Base-by-base conservation (phyloP, 2,113 vertebrate genomes). In the Pterocles burchelli region DNA sequence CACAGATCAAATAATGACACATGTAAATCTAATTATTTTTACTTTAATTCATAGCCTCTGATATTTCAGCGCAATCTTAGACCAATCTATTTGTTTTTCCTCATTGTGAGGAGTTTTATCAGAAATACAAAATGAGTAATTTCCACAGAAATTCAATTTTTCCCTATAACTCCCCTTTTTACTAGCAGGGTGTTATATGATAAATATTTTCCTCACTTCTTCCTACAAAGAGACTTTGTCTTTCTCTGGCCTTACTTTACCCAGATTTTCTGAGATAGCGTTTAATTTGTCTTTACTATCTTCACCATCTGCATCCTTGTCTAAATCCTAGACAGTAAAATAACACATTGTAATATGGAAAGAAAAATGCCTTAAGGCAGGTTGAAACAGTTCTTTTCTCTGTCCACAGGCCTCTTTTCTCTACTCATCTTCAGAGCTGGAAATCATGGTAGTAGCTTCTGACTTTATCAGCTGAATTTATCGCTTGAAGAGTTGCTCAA, bases 11-110 rank as follows among this genome's bases (percentile, higher is more conserved):
- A 93, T 74, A 74, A 88, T 73, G 28, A 49, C 67, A 95, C 12
- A 17, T 15, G 46, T 88, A 87, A 89, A 93, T 78, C 55, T 89
- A 77, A 94, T 67, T 88, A 88, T 81, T 95, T 95, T 86, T 57
- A 83, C 38, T 92, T 90, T 86, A 86, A 95, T 87, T 84, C 72
- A 86, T 41, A 86, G 65, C 33, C 38, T 77, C 48, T 81, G 72
- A 83, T 80, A 84, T 46, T 96, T 77, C 79, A 67, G 29, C 51
- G 51, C n/a, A 77, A 43, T 88, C 46, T 93, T 73, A 80, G 54
- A 54, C 22, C 49, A 61, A 79, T 46, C 67, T 83, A 21, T 54
- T 85, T 82, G 38, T 2, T 90, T 83, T 86, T 74, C 18, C 48
- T 66, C n/a, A 74, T 66, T 76, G 59, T 59, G 43, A 87, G 13